Percentiles rank a stretch among this genome's conserved stretches.
Conservation (phyloP, 2,888 invertebrate species). For the Acanthosepion lycidas region DNA sequence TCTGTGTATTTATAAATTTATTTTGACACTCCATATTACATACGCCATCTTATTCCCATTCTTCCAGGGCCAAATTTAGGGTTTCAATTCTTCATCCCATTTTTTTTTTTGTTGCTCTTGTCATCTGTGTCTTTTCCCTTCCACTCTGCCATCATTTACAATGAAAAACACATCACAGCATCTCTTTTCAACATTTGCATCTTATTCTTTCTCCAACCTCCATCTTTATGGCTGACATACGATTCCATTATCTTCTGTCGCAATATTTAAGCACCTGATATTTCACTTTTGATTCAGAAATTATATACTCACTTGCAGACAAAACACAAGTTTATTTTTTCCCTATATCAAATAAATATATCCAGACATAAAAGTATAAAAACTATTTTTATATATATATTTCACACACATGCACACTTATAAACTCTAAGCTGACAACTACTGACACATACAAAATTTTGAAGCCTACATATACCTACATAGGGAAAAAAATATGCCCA, state of each 20-base stretch:
- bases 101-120: not conserved
- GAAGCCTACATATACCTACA: not conserved
- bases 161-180: not conserved
- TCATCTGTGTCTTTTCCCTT: not conserved
- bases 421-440: not conserved
- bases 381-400: not conserved
- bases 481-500: not conserved
- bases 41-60: not conserved
- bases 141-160: not conserved
- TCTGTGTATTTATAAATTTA: not conserved
- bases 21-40: not conserved
- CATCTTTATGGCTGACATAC: slow-evolving; percentile 17
- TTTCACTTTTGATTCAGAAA: not conserved
- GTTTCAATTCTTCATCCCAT: slow-evolving; percentile 2
- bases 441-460: not conserved
- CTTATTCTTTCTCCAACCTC: not conserved
- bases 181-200: not conserved
- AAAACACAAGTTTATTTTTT: not conserved
- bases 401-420: not conserved
- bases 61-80: not conserved
- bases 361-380: not conserved
- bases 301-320: slow-evolving; percentile 33
- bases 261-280: not conserved
- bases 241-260: slow-evolving; percentile 4
- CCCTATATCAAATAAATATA: not conserved